Evolutionary conservation across 1,140 invertebrate genomes (phyloP).

Genomic region (Drosophila serrata): DNA sequence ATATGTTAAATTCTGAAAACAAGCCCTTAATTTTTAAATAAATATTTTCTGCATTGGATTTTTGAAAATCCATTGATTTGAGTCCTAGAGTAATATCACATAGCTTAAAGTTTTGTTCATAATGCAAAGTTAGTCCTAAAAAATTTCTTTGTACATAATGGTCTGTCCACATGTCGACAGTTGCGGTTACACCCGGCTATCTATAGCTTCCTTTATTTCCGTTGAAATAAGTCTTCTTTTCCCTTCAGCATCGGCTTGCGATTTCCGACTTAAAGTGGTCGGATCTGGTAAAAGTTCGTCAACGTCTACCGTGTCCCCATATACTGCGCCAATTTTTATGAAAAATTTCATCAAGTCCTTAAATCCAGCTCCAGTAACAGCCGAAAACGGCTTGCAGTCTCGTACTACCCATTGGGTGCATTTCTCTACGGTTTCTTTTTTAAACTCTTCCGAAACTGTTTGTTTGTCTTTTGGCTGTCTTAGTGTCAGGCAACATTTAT

Average conservation of each 20-base stretch:
- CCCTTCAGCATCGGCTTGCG: neutral
- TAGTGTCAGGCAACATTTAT: neutral
- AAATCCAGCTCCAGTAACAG: neutral
- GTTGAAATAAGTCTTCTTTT: neutral
- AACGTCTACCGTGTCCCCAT: neutral
- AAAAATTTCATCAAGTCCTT: neutral
- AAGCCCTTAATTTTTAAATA: slow-evolving; percentile 5
- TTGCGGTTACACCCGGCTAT: neutral
- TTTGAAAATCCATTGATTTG: neutral
- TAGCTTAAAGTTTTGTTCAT: neutral
- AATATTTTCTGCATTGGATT: neutral
- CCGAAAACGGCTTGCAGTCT: neutral
- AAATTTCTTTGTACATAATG: neutral
- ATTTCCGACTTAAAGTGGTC: neutral
- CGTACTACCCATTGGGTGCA: neutral
- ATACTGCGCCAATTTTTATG: neutral
- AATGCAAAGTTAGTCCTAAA: neutral
- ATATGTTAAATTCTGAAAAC: slow-evolving; percentile 12
- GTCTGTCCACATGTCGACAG: neutral
- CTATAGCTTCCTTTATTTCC: neutral
- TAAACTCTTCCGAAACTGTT: neutral
- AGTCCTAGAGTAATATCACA: neutral
- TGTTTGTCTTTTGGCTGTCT: neutral
- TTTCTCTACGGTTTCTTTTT: neutral
- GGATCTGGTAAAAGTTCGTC: neutral